Evolutionary conservation across 2,113 vertebrate genomes (phyloP).

Genomic region (Perccottus glenii): DNA sequence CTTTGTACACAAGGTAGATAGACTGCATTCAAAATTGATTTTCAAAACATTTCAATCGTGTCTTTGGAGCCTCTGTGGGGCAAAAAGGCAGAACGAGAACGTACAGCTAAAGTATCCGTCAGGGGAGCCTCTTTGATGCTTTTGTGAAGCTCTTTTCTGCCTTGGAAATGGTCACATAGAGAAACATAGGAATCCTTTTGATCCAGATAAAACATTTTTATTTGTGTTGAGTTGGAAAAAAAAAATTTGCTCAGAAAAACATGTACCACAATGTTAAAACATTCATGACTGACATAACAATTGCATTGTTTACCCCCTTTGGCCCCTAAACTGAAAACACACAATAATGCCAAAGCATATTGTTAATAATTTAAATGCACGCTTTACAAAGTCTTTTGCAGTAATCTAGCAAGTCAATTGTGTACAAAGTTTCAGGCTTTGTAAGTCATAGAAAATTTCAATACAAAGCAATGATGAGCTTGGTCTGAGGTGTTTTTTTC

Average conservation of each 20-base stretch:
- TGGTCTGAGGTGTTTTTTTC: constrained; percentile 16
- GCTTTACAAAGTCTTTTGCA: too few species aligned
- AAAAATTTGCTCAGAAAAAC: neutral
- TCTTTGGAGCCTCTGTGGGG: neutral
- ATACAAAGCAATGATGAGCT: neutral
- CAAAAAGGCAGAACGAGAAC: neutral
- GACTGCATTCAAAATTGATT: neutral
- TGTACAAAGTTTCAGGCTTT: too few species aligned
- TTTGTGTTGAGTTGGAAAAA: neutral
- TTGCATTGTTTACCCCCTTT: neutral
- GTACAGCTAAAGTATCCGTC: neutral
- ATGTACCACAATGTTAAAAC: too few species aligned
- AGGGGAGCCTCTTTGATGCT: neutral
- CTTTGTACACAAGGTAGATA: neutral
- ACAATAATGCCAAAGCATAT: neutral
- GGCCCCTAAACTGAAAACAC: neutral
- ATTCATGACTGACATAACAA: neutral
- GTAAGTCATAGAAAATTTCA: too few species aligned
- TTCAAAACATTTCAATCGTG: neutral
- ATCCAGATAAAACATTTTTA: neutral
- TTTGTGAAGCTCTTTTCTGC: neutral
- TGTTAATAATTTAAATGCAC: too few species aligned
- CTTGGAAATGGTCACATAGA: neutral
- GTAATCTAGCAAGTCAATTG: neutral
- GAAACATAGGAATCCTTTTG: neutral